phyloP scores from a whole-genome alignment of 2,113 vertebrate species.

The Pleuronectes platessa region DNA sequence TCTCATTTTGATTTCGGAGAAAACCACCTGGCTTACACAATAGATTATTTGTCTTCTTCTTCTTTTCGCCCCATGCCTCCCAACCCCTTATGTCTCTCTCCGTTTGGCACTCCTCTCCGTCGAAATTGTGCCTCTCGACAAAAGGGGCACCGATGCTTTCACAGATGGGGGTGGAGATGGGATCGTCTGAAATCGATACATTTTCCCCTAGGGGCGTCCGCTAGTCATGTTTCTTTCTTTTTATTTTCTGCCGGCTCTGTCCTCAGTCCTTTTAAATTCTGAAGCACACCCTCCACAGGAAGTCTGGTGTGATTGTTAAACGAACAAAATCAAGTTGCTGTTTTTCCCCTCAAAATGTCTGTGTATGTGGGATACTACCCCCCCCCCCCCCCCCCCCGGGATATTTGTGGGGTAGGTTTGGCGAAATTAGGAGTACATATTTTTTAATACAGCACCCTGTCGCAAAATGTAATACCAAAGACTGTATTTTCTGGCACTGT shows the following conservation, averaged over 20 bases:
- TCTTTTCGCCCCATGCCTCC: conserved; percentile 36
- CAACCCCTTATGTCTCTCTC: conserved; percentile 61
- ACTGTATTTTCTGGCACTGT: conserved; percentile 41
- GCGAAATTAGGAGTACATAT: conserved; percentile 38
- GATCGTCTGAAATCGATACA: conserved; percentile 59
- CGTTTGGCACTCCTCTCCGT: conserved; percentile 58
- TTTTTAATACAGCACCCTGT: conserved; percentile 30
- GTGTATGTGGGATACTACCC: not conserved
- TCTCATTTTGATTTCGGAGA: conserved; percentile 72
- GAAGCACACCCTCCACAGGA: conserved; percentile 47
- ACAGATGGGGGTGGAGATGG: conserved; percentile 55
- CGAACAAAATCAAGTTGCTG: conserved; percentile 36
- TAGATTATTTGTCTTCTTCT: conserved; percentile 40
- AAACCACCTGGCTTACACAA: conserved; percentile 72
- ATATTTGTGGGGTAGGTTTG: no score
- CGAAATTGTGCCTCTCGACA: conserved; percentile 68
- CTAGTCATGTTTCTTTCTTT: conserved; percentile 18
- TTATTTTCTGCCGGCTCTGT: conserved; percentile 18
- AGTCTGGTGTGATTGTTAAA: conserved; percentile 37
- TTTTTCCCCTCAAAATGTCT: conserved; percentile 8
- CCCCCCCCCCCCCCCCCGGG: no score
- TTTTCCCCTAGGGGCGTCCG: conserved; percentile 48
- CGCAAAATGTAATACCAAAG: conserved; percentile 19
- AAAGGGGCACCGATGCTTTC: conserved; percentile 61
- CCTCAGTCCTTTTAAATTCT: conserved; percentile 30